Base-by-base conservation (phyloP, 2,888 invertebrate species). In the Neelides folsomi region DNA sequence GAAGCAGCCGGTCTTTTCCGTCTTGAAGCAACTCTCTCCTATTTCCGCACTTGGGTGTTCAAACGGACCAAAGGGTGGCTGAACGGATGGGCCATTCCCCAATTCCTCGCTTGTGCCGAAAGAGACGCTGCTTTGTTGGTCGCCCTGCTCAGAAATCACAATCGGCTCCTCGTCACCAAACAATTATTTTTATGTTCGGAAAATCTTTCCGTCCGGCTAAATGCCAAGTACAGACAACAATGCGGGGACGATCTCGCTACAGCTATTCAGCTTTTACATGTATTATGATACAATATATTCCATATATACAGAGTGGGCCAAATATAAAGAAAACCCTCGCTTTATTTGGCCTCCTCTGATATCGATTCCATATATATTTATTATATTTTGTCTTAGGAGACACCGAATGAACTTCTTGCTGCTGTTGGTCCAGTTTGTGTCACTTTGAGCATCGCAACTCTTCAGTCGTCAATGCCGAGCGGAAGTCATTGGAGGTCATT, bases 391-490 rank as follows among this genome's bases (percentile, higher is more conserved):
- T 71, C 71, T n/a, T 63, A 87, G 86, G 79, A 79, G 61, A 78
- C 83, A 35, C 77, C 80, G 16, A 77, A 77, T 19, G 80, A 83
- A 69, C 83, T 86, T 69, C 79, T 81, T 38, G 75, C 76, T 16
- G 80, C 82, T 19, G 70, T 88, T 56, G 81, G 86, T 6, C 76
- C 78, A 9, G 82, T 86, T 13, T 86, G 86, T 65, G 79, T 80
- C 16, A 82, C 83, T 1, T 77, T 80, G 2, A 82, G 85, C 68
- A 72, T 88, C 56, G 87, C 87, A 35, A 84, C 85, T 67, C 75
- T 88, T 52, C 82, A 83, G 47, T 82, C 87, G 76, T 81, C 83
- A 66, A 87, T 87, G 71, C 89, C 89, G 6, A 71, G 73, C 46
- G 73, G 77, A 50, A 73, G 73, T 39, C 79, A 82, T 63, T 88